phyloP scores from a whole-genome alignment of 2,888 invertebrate genomes.

The Oscheius myriophilus region DNA sequence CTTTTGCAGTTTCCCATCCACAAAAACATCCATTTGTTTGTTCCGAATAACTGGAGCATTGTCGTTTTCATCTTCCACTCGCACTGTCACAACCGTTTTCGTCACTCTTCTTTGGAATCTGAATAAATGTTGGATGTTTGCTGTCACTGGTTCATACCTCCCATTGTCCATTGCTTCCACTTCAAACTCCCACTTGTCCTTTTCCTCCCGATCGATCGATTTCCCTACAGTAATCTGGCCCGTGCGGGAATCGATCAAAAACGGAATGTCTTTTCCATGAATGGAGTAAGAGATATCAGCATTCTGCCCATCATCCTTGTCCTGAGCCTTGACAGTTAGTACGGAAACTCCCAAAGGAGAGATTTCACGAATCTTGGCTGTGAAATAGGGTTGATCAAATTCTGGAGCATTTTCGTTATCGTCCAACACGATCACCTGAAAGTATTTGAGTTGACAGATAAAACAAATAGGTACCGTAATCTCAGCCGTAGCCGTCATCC shows the following conservation, averaged over 20 bases:
- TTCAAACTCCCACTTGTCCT: constrained; percentile 87
- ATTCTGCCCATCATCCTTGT: constrained; percentile 88
- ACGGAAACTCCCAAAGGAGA: constrained; percentile 78
- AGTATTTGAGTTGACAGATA: background rate
- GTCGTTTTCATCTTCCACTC: constrained; percentile 91
- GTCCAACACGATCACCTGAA: constrained; percentile 50
- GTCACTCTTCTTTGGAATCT: constrained; percentile 83
- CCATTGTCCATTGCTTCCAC: constrained; percentile 91
- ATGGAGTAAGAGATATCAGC: constrained; percentile 74
- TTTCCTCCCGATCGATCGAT: constrained; percentile 88
- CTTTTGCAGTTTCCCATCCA: constrained; percentile 26
- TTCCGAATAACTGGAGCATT: constrained; percentile 80
- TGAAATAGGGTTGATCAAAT: constrained; percentile 75
- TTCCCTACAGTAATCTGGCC: constrained; percentile 88
- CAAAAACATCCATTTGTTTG: constrained; percentile 46
- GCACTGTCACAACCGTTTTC: constrained; percentile 89
- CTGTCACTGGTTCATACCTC: constrained; percentile 16
- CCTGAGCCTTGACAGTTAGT: constrained; percentile 83
- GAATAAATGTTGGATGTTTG: background rate
- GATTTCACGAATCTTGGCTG: constrained; percentile 56
- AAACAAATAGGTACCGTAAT: constrained; percentile 21
- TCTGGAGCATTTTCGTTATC: constrained; percentile 55
- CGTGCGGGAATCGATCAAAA: constrained; percentile 85
- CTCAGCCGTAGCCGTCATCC: constrained; percentile 23
- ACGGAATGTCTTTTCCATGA: constrained; percentile 74